These are phyloP conservation scores for Python bivittatus DNA, from an alignment of 2,113 vertebrate genomes.

Conservation along the genomic window DNA sequence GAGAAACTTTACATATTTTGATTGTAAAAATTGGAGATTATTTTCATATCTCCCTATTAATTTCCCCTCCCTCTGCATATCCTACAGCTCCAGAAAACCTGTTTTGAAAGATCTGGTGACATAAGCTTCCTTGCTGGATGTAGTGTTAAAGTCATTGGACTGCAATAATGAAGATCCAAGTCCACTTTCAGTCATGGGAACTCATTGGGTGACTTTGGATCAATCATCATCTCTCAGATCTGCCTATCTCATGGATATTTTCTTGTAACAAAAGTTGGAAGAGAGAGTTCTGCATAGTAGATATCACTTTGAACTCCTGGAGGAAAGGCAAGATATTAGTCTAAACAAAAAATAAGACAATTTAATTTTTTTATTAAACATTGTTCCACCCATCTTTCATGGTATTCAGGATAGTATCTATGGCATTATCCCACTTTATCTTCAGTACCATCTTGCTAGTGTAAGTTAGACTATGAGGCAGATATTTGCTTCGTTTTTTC, in stretches of 20 bases:
- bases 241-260: neutral
- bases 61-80: neutral
- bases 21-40: neutral
- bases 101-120: neutral
- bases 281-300: neutral
- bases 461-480: neutral
- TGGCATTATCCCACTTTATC: neutral
- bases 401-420: neutral
- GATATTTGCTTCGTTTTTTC: neutral
- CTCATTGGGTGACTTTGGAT: neutral
- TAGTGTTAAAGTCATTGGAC: neutral
- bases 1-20: neutral
- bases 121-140: neutral
- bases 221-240: neutral
- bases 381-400: neutral
- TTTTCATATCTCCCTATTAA: neutral
- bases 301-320: neutral
- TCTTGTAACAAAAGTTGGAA: neutral
- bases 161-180: neutral
- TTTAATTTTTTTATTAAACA: neutral
- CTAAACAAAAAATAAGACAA: neutral
- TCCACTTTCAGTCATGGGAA: neutral
- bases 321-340: neutral
- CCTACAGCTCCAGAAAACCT: neutral
- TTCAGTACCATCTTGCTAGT: neutral